A percentile compares a stretch with the other conserved stretches of the same genome.
These are phyloP conservation scores for Cydia pomonella DNA, from an alignment of 1,140 invertebrate genomes.

Conservation along the genomic window DNA sequence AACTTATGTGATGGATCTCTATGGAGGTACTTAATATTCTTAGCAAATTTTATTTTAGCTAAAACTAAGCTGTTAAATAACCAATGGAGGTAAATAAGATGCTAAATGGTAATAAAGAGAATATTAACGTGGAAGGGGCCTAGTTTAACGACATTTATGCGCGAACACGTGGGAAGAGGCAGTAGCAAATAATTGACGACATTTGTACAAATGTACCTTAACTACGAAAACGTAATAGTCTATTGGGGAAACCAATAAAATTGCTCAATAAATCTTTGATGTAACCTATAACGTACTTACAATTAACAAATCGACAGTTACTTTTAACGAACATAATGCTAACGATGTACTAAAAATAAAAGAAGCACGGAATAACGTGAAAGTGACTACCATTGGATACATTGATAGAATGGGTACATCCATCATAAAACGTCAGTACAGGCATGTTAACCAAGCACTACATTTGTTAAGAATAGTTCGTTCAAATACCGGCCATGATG, in stretches of 20 bases:
- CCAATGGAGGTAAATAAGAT: too few relatives aligned
- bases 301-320: constrained; percentile 19
- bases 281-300: neutral
- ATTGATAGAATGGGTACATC: constrained; percentile 38
- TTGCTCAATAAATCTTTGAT: neutral
- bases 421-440: constrained; percentile 39
- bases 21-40: neutral
- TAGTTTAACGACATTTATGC: too few relatives aligned
- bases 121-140: too few relatives aligned
- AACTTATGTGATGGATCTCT: neutral
- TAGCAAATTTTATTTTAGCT: too few relatives aligned
- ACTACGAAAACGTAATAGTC: constrained; percentile 38
- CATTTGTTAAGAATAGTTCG: constrained; percentile 43
- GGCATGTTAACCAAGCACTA: constrained; percentile 33
- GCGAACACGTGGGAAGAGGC: neutral
- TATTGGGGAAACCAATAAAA: constrained; percentile 27
- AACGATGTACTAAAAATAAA: constrained; percentile 32
- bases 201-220: neutral
- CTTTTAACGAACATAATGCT: constrained; percentile 20
- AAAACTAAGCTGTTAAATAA: too few relatives aligned
- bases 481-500: constrained; percentile 37
- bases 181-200: neutral
- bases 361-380: constrained; percentile 8
- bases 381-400: constrained; percentile 18
- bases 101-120: too few relatives aligned